Conservation (phyloP, 1,140 invertebrate species). For the Drosophila athabasca region DNA sequence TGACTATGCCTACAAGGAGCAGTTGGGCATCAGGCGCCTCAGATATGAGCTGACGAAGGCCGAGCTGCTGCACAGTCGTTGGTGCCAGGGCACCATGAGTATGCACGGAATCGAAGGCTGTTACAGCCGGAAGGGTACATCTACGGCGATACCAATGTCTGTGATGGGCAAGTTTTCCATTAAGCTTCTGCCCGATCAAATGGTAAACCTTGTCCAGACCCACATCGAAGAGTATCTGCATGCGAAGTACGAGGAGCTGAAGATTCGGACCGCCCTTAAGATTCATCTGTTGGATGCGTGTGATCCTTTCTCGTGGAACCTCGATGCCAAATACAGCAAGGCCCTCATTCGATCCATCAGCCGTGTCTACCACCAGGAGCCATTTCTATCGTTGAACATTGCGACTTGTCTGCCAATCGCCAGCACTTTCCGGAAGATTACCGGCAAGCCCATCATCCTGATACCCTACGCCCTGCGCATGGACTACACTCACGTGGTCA, state of each 20-base stretch:
- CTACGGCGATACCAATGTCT: conserved; percentile 19
- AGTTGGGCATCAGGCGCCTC: conserved; percentile 20
- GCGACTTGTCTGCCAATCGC: conserved; percentile 39
- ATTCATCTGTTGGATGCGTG: conserved; percentile 15
- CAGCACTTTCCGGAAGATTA: conserved; percentile 12
- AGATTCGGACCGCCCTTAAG: conserved; percentile 3
- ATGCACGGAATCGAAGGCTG: conserved; percentile 47
- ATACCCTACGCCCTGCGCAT: conserved; percentile 24
- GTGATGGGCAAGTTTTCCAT: conserved; percentile 44
- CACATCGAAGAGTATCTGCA: conserved; percentile 2
- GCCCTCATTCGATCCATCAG: background rate
- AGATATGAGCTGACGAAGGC: conserved; percentile 21
- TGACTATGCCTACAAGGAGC: conserved; percentile 37
- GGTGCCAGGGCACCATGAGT: conserved; percentile 29
- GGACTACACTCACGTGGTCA: conserved; percentile 21
- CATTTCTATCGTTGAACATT: conserved; percentile 19
- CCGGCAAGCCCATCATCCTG: conserved; percentile 35
- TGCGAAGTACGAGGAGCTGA: background rate
- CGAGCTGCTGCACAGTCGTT: conserved; percentile 31
- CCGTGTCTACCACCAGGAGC: background rate
- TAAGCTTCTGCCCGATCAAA: conserved; percentile 43
- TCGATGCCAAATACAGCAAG: background rate
- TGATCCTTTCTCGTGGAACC: conserved; percentile 13
- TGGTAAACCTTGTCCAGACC: background rate
- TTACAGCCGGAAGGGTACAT: conserved; percentile 7